Evolutionary conservation across 2,797 vertebrate genomes (phyloP).

Genomic region (Chrysocyon brachyurus): DNA sequence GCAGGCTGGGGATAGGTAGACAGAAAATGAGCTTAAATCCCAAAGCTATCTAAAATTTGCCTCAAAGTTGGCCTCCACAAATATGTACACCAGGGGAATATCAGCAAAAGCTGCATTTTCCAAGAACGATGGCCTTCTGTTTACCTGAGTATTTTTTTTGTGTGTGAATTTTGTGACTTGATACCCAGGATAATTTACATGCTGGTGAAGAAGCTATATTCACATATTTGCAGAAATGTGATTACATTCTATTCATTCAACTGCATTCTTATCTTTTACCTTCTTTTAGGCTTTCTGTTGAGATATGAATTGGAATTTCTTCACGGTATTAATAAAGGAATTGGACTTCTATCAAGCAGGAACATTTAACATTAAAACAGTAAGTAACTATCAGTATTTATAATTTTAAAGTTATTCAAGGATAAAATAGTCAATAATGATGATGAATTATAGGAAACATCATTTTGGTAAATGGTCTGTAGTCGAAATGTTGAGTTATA

Average conservation of each 20-base stretch:
- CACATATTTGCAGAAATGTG: constrained; percentile 24
- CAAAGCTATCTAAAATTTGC: neutral
- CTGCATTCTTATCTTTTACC: neutral
- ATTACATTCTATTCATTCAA: neutral
- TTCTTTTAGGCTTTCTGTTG: constrained; percentile 54
- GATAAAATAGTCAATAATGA: constrained; percentile 54
- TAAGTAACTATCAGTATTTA: constrained; percentile 36
- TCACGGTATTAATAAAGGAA: neutral
- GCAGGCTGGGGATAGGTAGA: rapidly evolving
- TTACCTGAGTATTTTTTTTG: neutral
- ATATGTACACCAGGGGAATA: neutral
- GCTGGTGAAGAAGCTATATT: constrained; percentile 46
- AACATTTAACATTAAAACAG: constrained; percentile 45
- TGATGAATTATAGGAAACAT: neutral
- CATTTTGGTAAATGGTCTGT: neutral
- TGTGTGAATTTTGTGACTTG: constrained; percentile 27
- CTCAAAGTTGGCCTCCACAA: neutral
- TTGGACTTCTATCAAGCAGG: constrained; percentile 39
- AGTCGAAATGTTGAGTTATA: constrained; percentile 17
- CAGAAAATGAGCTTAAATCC: no score
- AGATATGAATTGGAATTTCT: constrained; percentile 60
- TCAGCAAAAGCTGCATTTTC: neutral
- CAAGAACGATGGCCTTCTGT: neutral
- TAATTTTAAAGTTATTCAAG: neutral
- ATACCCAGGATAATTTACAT: constrained; percentile 39